These are phyloP conservation scores for Peromyscus melanophrys DNA, from an alignment of 2,797 vertebrate genomes.

Conservation along the genomic window DNA sequence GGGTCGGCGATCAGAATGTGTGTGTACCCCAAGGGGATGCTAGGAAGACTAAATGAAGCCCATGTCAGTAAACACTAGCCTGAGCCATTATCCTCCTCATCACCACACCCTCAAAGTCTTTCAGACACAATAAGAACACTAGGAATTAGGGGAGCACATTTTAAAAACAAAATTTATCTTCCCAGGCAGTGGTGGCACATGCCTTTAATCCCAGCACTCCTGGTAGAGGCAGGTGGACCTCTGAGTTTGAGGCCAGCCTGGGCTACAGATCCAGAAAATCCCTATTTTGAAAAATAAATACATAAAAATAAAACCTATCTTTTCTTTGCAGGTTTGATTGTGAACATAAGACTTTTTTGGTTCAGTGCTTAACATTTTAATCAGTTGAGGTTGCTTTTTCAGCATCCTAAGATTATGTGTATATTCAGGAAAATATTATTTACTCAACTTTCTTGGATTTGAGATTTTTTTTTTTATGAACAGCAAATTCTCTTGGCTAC, in stretches of 20 bases:
- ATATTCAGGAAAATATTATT: slow-evolving; percentile 40
- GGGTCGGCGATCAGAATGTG: not conserved
- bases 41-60: not conserved
- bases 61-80: not conserved
- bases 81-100: not conserved
- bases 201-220: not conserved
- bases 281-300: not conserved
- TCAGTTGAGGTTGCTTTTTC: not conserved
- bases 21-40: accelerated
- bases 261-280: not conserved
- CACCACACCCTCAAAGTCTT: not conserved
- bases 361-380: not conserved
- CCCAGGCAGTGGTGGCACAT: not conserved
- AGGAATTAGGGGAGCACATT: not conserved
- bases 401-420: slow-evolving; percentile 18
- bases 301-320: not conserved
- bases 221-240: not conserved
- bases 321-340: slow-evolving; percentile 3
- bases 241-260: not conserved
- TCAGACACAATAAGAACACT: not conserved
- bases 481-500: slow-evolving; percentile 11
- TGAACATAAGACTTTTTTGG: not conserved
- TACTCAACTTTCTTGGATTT: not conserved
- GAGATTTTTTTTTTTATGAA: not conserved
- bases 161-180: slow-evolving; percentile 7